phyloP scores from a whole-genome alignment of 2,797 vertebrate species.

The Amniataba percoides region DNA sequence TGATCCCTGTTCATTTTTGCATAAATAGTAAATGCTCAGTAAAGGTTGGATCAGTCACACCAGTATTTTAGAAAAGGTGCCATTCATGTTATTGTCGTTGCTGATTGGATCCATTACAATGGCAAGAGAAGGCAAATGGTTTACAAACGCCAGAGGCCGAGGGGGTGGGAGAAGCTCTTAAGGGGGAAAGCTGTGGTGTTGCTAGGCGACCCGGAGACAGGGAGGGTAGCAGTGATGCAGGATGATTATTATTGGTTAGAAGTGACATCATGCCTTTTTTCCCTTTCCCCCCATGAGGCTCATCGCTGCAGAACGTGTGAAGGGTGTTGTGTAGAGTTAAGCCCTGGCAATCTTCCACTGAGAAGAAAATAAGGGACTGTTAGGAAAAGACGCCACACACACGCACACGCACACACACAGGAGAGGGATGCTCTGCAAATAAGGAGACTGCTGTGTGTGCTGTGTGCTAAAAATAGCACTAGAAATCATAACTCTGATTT shows the following conservation, averaged over 20 bases:
- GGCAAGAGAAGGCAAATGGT: slow-evolving; percentile 77
- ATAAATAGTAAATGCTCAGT: background rate
- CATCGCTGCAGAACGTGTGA: slow-evolving; percentile 82
- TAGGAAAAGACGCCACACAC: slow-evolving; percentile 42
- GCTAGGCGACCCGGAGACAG: slow-evolving; percentile 81
- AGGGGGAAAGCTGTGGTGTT: slow-evolving; percentile 82
- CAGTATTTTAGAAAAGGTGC: slow-evolving; percentile 7
- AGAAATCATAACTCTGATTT: slow-evolving; percentile 50
- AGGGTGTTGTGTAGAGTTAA: slow-evolving; percentile 77
- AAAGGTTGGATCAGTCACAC: background rate
- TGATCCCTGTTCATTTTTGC: background rate
- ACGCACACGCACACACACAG: slow-evolving; percentile 27
- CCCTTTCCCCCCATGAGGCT: slow-evolving; percentile 68
- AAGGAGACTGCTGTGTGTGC: slow-evolving; percentile 47
- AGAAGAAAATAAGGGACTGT: slow-evolving; percentile 69
- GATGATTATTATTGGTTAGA: slow-evolving; percentile 86
- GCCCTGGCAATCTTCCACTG: slow-evolving; percentile 66
- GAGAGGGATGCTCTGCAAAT: slow-evolving; percentile 66
- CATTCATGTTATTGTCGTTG: slow-evolving; percentile 20
- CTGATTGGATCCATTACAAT: slow-evolving; percentile 80
- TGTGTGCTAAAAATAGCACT: slow-evolving; percentile 64
- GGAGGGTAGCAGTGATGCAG: slow-evolving; percentile 84
- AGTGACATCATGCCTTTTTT: slow-evolving; percentile 84
- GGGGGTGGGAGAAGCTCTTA: slow-evolving; percentile 57
- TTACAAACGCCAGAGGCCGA: slow-evolving; percentile 68